Base-by-base conservation (phyloP, 2,888 invertebrate genomes). In the Eumacrocentrus americanus region DNA sequence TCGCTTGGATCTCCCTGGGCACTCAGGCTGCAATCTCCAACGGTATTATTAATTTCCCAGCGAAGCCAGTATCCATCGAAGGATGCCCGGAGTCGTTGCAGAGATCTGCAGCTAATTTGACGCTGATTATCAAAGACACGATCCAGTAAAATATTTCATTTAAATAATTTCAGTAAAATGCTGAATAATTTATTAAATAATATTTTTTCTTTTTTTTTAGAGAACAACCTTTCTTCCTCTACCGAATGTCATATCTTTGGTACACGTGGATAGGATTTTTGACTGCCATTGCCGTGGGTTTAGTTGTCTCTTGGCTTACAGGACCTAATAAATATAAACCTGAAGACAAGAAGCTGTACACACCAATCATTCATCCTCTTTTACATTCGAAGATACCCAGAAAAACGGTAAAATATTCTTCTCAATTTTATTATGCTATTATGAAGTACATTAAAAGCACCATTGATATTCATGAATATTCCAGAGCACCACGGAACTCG, bases 231-330 rank as follows among this genome's bases (percentile, higher is more conserved):
- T 88, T 89, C 76, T 82, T 86, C 69, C 75, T 91, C 60, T 91
- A 89, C 76, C 82, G 87, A 68, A 77, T 92, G 73, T 91, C 91
- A 11, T 92, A 92, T 79, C 84, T 91, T 78, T 91, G 91, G 83
- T 92, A 91, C 80, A 89, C 90, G 0, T 82, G 88, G 62, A 83
- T 91, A n/a, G 91, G 91, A 4, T 86, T 88, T 72, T 67, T 86
- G 0, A 87, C 87, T 0, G 88, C 88, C 9, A 83, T 91, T 46
- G 59, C 84, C 2, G 83, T 90, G 4, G 92, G 91, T 0, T 77
- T 88, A 14, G 70, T 88, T 23, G 88, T 91, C 23, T 91, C 91
- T 16, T 88, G 86, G 79, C 83, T 88, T 69, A 89, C 89, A 0
- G 86, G 86, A 6, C 83, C 84, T 3, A 87, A 87, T 66, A 84